Evolutionary conservation across 2,113 vertebrate genomes (phyloP).

Genomic region (Cyrtonyx montezumae): DNA sequence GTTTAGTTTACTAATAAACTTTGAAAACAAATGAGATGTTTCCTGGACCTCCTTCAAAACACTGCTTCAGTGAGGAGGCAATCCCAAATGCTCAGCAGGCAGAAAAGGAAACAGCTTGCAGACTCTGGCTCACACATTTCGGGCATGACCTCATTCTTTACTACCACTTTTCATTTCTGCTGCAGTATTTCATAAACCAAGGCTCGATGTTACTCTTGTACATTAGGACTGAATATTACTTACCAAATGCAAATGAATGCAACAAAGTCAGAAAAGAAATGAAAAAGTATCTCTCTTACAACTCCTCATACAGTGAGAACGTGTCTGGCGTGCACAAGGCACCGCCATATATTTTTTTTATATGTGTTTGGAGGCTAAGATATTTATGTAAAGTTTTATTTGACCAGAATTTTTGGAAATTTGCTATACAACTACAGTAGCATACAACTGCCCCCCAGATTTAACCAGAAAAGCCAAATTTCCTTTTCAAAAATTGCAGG

Average conservation of each 20-base stretch:
- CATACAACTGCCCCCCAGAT: neutral
- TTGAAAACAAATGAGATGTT: neutral
- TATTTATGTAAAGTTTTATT: too few relatives aligned
- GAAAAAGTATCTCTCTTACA: neutral
- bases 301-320: neutral
- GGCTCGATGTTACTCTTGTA: neutral
- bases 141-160: constrained; percentile 57
- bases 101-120: constrained; percentile 52
- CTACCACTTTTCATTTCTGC: constrained; percentile 39
- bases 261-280: neutral
- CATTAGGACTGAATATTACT: neutral
- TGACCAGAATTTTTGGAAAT: neutral
- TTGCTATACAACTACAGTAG: neutral
- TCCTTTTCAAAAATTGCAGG: neutral
- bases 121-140: constrained; percentile 47
- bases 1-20: neutral
- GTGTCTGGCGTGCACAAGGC: neutral
- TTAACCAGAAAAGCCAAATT: neutral
- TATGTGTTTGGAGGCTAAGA: too few relatives aligned
- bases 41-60: constrained; percentile 5
- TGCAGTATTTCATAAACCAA: neutral
- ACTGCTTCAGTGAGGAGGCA: neutral
- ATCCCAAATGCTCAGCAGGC: constrained; percentile 42
- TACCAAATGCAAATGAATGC: neutral
- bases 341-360: neutral